These are phyloP conservation scores for Aphaenogaster ashmeadi DNA, from an alignment of 1,140 invertebrate genomes.

Conservation along the genomic window DNA sequence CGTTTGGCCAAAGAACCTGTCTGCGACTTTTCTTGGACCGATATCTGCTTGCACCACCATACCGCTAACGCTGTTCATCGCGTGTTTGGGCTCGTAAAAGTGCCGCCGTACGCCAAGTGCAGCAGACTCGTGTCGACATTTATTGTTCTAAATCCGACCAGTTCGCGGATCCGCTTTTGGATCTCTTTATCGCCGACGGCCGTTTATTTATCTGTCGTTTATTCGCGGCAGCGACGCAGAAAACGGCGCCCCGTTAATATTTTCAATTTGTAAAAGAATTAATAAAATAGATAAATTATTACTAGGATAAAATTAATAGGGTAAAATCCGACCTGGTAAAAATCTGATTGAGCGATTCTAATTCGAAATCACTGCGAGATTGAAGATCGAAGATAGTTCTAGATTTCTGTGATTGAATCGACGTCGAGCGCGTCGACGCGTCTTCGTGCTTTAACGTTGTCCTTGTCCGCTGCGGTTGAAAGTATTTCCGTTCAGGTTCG, in stretches of 20 bases:
- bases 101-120: background rate
- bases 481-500: slow-evolving; percentile 59
- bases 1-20: slow-evolving; percentile 30
- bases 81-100: slow-evolving; percentile 21
- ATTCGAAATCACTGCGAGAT: background rate
- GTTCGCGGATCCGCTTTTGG: background rate
- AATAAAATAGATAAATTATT: background rate
- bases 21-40: slow-evolving; percentile 37
- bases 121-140: slow-evolving; percentile 11
- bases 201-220: slow-evolving; percentile 9
- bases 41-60: slow-evolving; percentile 9
- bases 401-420: background rate
- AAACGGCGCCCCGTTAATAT: background rate
- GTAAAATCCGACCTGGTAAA: background rate
- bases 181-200: background rate
- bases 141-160: slow-evolving; percentile 38
- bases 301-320: background rate
- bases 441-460: slow-evolving; percentile 23
- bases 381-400: background rate
- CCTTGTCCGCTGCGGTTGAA: slow-evolving; percentile 44
- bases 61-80: background rate
- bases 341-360: background rate
- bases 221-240: background rate
- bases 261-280: background rate
- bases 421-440: background rate